Base-by-base conservation (phyloP, 2,113 vertebrate genomes). In the Elachura formosa region DNA sequence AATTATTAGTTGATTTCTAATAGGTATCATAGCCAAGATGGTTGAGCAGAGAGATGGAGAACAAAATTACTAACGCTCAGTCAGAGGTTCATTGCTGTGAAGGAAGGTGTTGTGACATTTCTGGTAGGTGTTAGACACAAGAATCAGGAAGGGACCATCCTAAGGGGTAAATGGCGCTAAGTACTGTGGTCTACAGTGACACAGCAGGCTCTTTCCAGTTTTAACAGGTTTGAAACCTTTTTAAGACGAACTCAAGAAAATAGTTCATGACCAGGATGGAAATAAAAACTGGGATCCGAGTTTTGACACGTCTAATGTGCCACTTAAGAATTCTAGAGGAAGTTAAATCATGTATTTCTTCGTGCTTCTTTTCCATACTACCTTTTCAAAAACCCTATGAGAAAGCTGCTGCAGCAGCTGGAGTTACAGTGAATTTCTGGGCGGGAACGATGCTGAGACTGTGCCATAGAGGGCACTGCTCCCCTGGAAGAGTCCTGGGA, bases 381-480 rank as follows among this genome's bases (percentile, higher is more conserved):
- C 36, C 11, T 73, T 64, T 73, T 36, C 1, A 24, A 82, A 58
- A 82, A 76, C 4, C 5, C 26, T 46, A 6, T 2, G 14, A 48
- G 24, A 58, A 38, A 73, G 52, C 41, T 4, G 9, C 69, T 34
- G 62, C 59, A 51, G 68, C 29, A 62, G 52, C 38, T 36, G 43
- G 24, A 38, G n/a, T 15, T 12, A 6, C 5, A 8, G 24, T 12
- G 3, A 17, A 28, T 68, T 89, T 72, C 46, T 41, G 56, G 38
- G 49, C 1, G 0, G 28, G 72, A 80, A 31, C 34, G 23, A 79
- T 82, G 58, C 91, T 87, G 15, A 46, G 63, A 5, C 24, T 62
- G 82, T 90, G 82, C 96, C 54, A 48, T 11, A 96, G 96, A 91
- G 91, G 96, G 96, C 95, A 86, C 92, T 95, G 46, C 79, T 93